phyloP scores from a whole-genome alignment of 2,888 invertebrate species.

The Dasysyrphus tricinctus region DNA sequence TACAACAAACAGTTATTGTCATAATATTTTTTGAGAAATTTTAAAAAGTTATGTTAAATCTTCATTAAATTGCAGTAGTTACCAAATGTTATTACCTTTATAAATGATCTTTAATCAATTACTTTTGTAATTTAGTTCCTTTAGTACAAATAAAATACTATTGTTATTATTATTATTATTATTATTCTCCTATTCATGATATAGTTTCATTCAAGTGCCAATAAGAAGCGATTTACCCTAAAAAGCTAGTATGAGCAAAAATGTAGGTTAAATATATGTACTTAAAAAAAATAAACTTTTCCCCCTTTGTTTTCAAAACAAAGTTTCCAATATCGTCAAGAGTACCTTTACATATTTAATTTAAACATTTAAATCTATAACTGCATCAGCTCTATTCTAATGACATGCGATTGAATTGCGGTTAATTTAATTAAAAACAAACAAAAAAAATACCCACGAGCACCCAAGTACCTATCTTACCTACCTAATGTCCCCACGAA shows the following conservation, averaged over 20 bases:
- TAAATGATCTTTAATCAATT: too few species aligned
- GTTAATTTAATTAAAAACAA: not conserved
- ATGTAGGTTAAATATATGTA: not conserved
- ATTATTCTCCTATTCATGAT: too few species aligned
- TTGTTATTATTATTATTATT: too few species aligned
- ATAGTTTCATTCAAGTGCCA: not conserved
- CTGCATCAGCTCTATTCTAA: conserved; percentile 1
- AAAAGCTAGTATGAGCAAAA: not conserved
- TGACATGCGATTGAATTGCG: conserved; percentile 6
- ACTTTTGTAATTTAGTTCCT: too few species aligned
- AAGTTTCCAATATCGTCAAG: not conserved
- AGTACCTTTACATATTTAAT: not conserved
- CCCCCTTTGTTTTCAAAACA: not conserved
- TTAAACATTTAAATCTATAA: not conserved
- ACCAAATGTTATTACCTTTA: too few species aligned
- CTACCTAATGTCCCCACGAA: not conserved
- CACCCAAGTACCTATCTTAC: not conserved
- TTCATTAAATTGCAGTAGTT: too few species aligned
- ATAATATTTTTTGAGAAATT: too few species aligned
- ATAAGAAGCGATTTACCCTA: not conserved
- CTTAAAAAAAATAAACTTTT: not conserved
- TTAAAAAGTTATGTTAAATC: too few species aligned
- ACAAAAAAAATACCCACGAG: conserved; percentile 4
- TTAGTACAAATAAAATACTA: too few species aligned
- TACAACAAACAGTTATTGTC: too few species aligned